These are phyloP conservation scores for Planiliza haematocheilus DNA, from an alignment of 2,113 vertebrate species.

Conservation along the genomic window DNA sequence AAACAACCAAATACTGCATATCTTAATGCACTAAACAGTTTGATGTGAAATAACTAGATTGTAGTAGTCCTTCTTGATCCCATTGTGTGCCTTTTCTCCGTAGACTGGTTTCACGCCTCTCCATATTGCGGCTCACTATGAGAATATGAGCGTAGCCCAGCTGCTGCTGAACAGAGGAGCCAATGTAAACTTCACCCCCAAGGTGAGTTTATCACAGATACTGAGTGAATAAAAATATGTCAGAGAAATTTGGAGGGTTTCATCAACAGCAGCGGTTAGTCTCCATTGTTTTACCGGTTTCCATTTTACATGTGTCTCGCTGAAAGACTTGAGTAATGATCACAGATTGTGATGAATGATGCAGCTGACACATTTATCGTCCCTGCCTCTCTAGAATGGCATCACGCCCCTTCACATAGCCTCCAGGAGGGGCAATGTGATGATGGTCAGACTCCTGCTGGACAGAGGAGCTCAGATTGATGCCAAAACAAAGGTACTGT, in stretches of 20 bases:
- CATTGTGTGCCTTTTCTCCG: constrained; percentile 36
- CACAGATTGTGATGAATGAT: not conserved
- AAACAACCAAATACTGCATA: too few relatives aligned
- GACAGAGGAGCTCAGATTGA: constrained; percentile 96
- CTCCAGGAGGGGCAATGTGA: constrained; percentile 93
- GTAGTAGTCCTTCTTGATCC: not conserved
- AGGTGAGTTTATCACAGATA: constrained; percentile 80
- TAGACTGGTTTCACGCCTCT: constrained; percentile 98
- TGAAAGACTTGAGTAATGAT: not conserved
- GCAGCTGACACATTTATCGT: not conserved
- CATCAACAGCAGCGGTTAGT: too few relatives aligned
- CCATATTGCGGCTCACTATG: constrained; percentile 98
- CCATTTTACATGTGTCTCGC: not conserved
- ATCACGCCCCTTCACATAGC: constrained; percentile 98
- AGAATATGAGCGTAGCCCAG: constrained; percentile 96
- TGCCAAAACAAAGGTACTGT: constrained; percentile 92
- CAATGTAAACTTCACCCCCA: constrained; percentile 96
- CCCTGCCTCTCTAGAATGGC: constrained; percentile 86
- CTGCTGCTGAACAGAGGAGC: constrained; percentile 94
- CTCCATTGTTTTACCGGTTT: not conserved
- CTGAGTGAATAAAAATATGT: not conserved
- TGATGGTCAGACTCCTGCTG: constrained; percentile 97
- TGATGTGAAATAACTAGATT: too few relatives aligned
- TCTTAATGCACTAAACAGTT: too few relatives aligned
- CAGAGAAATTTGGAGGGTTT: too few relatives aligned